Evolutionary conservation across 2,888 invertebrate genomes (phyloP).

Genomic region (Branchellion lobata): DNA sequence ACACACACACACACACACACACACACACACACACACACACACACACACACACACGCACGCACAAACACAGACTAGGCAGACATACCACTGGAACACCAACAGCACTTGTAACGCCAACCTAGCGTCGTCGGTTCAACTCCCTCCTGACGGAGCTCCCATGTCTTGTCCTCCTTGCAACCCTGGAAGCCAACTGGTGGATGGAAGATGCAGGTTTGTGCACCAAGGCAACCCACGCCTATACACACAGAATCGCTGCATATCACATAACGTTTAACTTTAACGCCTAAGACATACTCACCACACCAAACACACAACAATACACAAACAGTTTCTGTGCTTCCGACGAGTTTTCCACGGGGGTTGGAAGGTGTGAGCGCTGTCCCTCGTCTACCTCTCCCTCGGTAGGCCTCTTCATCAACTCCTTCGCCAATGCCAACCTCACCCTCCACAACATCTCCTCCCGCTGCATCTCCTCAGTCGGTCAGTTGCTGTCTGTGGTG

Average conservation of each 20-base stretch:
- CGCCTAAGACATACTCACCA: not conserved
- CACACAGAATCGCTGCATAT: not conserved
- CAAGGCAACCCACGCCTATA: too few relatives aligned
- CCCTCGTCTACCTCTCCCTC: constrained; percentile 64
- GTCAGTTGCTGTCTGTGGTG: constrained; percentile 51
- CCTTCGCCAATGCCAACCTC: constrained; percentile 52
- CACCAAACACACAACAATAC: not conserved
- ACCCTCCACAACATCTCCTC: constrained; percentile 57
- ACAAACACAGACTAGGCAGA: not conserved
- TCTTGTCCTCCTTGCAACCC: constrained; percentile 67
- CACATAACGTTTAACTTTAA: not conserved
- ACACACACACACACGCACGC: constrained; percentile 10
- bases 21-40: constrained; percentile 18
- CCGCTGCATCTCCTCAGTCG: constrained; percentile 60
- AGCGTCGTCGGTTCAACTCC: constrained; percentile 46
- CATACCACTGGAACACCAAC: not conserved
- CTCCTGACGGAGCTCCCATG: constrained; percentile 40
- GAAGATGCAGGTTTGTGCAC: constrained; percentile 59
- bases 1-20: constrained; percentile 18
- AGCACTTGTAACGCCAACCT: not conserved
- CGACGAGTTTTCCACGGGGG: constrained; percentile 58
- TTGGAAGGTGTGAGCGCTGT: constrained; percentile 45
- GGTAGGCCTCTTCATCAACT: constrained; percentile 63
- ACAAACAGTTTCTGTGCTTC: constrained; percentile 62
- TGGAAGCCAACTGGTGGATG: constrained; percentile 61